phyloP scores from a whole-genome alignment of 1,140 invertebrate species.

The Zaprionus africanus region DNA sequence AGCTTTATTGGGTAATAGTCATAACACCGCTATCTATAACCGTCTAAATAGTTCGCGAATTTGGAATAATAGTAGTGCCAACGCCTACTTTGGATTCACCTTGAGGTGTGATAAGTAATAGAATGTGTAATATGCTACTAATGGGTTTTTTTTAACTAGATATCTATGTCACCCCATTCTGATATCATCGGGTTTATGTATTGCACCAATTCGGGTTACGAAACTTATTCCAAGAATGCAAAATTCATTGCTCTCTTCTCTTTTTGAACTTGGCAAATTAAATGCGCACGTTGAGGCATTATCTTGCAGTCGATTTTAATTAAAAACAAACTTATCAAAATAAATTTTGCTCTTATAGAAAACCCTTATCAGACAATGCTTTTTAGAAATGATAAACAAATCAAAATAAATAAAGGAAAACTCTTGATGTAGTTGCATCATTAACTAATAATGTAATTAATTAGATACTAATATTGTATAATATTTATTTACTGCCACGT shows the following conservation, averaged over 20 bases:
- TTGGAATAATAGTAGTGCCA: constrained; percentile 12
- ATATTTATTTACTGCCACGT: not conserved
- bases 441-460: not conserved
- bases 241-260: not conserved
- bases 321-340: constrained; percentile 36
- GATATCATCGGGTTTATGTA: not conserved
- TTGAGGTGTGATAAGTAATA: constrained; percentile 13
- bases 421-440: not conserved
- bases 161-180: not conserved
- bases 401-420: not conserved
- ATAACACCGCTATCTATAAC: constrained; percentile 24
- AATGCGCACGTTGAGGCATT: constrained; percentile 2
- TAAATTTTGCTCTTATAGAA: constrained; percentile 14
- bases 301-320: constrained; percentile 29
- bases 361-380: constrained; percentile 31
- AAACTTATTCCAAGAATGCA: not conserved
- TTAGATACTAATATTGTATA: constrained; percentile 8
- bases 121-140: constrained; percentile 4
- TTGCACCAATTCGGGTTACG: not conserved
- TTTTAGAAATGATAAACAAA: constrained; percentile 1
- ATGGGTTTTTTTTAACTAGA: constrained; percentile 4
- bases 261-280: constrained; percentile 9
- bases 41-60: constrained; percentile 1
- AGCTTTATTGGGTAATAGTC: constrained; percentile 27
- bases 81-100: constrained; percentile 12